Percentiles rank a stretch among this genome's conserved stretches.
Evolutionary conservation across 2,797 vertebrate genomes (phyloP).

Genomic region (Sebastes oblongus): DNA sequence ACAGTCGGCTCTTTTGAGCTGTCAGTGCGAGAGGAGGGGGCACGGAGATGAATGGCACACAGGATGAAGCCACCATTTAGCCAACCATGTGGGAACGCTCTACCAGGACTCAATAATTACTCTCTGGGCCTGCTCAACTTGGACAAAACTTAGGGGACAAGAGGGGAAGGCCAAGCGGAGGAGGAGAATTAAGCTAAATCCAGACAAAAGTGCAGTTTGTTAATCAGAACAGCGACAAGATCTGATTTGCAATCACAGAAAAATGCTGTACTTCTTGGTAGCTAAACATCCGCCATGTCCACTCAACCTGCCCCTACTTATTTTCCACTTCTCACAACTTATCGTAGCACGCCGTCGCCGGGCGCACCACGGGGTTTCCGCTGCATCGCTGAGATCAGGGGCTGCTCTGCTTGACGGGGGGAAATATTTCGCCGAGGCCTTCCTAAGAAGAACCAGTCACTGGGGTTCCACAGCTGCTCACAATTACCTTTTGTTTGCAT

Average conservation of each 20-base stretch:
- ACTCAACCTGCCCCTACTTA: conserved; percentile 18
- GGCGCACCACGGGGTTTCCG: conserved; percentile 51
- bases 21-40: conserved; percentile 91
- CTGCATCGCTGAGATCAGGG: conserved; percentile 31
- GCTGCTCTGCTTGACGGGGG: conserved; percentile 53
- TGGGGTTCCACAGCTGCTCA: conserved; percentile 82
- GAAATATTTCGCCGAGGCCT: conserved; percentile 51
- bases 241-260: neutral
- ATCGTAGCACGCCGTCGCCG: conserved; percentile 30
- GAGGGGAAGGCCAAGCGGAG: conserved; percentile 12
- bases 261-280: neutral
- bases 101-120: conserved; percentile 92
- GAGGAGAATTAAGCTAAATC: neutral
- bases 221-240: neutral
- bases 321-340: conserved; percentile 61
- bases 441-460: conserved; percentile 76
- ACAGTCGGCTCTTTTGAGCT: conserved; percentile 99
- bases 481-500: conserved; percentile 85
- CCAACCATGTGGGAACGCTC: conserved; percentile 95
- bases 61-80: conserved; percentile 96
- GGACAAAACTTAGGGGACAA: conserved; percentile 78
- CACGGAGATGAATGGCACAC: conserved; percentile 93
- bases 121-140: conserved; percentile 85
- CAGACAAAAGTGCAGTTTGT: neutral
- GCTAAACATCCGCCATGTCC: conserved; percentile 10